Evolutionary conservation across 2,797 vertebrate genomes (phyloP).

Genomic region (Rhinella marina): DNA sequence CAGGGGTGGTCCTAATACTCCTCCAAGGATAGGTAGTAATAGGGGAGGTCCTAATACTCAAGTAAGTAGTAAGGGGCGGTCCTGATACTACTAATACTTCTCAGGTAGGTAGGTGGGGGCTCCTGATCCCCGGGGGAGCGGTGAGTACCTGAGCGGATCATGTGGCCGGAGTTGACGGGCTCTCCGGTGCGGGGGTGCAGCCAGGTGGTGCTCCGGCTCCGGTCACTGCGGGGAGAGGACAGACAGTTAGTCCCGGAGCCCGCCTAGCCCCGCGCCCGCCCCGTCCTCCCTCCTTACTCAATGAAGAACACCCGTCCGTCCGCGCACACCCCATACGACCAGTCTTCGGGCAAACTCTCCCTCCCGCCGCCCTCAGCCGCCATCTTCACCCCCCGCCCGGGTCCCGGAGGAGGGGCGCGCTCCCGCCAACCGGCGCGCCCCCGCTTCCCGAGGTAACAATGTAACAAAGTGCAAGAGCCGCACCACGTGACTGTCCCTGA

Average conservation of each 20-base stretch:
- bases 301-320: constrained; percentile 97
- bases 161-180: constrained; percentile 97
- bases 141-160: constrained; percentile 92
- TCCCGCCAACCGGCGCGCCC: constrained; percentile 13
- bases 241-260: constrained; percentile 78
- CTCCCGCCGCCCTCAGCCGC: constrained; percentile 87
- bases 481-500: constrained; percentile 19
- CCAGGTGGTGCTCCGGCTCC: constrained; percentile 86
- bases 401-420: constrained; percentile 28
- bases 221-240: constrained; percentile 80
- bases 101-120: background rate
- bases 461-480: constrained; percentile 17
- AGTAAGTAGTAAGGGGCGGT: no score
- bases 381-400: constrained; percentile 79
- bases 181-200: constrained; percentile 93
- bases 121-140: background rate
- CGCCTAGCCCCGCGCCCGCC: background rate
- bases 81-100: background rate
- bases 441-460: constrained; percentile 21
- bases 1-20: no score
- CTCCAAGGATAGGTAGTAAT: no score
- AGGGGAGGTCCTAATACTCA: no score
- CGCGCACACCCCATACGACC: constrained; percentile 93
- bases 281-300: constrained; percentile 61
- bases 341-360: constrained; percentile 92